Percentiles rank a stretch among this genome's conserved stretches.
Evolutionary conservation across 2,888 invertebrate genomes (phyloP).

Genomic region (Callinectes sapidus): DNA sequence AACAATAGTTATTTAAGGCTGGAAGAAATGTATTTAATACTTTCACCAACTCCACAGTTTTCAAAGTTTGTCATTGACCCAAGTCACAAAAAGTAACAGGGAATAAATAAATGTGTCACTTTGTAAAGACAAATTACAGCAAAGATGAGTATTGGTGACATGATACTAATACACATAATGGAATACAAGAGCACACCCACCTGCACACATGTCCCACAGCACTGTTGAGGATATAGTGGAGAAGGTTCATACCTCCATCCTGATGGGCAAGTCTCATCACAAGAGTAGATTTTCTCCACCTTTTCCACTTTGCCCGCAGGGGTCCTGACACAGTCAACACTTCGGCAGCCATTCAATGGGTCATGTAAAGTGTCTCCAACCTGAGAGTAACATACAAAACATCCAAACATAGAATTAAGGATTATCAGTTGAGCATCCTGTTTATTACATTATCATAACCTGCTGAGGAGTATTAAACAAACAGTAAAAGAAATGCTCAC

Average conservation of each 20-base stretch:
- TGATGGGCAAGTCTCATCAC: conserved; percentile 75
- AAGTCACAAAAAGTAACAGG: background rate
- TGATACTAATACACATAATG: background rate
- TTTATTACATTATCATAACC: background rate
- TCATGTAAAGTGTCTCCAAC: conserved; percentile 62
- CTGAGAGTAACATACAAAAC: conserved; percentile 51
- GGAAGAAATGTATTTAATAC: no score
- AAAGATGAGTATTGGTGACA: background rate
- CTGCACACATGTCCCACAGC: conserved; percentile 83
- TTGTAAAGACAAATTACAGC: background rate
- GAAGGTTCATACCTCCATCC: conserved; percentile 81
- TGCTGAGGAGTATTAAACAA: background rate
- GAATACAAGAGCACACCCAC: conserved; percentile 78
- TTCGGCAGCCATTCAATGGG: conserved; percentile 74
- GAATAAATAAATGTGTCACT: background rate
- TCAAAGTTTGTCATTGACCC: background rate
- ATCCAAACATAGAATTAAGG: background rate
- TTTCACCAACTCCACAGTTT: no score
- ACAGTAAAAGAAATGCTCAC: conserved; percentile 57
- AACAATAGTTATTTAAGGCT: background rate
- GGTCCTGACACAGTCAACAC: conserved; percentile 74
- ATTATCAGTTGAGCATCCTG: background rate
- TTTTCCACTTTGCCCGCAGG: conserved; percentile 72
- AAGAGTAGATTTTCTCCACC: conserved; percentile 67
- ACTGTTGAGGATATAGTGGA: conserved; percentile 76